Evolutionary conservation across 2,888 invertebrate genomes (phyloP).

Genomic region (Diplolepis rosae): DNA sequence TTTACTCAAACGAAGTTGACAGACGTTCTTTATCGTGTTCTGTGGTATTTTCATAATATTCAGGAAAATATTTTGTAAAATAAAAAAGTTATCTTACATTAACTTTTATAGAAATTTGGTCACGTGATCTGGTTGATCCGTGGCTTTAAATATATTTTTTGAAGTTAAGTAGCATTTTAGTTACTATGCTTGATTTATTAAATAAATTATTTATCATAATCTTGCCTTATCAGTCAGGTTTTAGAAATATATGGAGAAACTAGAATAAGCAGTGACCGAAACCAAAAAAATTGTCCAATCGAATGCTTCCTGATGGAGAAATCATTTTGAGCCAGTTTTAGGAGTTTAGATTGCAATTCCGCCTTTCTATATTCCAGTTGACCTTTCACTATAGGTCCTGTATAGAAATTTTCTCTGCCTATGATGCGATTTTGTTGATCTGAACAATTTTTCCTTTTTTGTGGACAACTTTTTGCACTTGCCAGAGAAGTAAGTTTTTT

Average conservation of each 20-base stretch:
- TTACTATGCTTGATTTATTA: too few relatives aligned
- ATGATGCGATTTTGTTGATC: too few relatives aligned
- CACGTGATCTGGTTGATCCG: too few relatives aligned
- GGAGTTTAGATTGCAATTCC: not conserved
- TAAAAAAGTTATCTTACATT: too few relatives aligned
- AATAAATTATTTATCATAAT: not conserved
- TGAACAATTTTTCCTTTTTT: not conserved
- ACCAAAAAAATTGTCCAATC: not conserved
- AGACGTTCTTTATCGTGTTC: too few relatives aligned
- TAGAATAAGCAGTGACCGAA: not conserved
- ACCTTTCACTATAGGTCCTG: not conserved
- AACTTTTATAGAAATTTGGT: too few relatives aligned
- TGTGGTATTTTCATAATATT: too few relatives aligned
- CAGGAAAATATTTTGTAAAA: too few relatives aligned
- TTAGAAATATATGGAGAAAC: not conserved
- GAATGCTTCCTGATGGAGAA: not conserved
- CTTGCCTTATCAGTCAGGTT: not conserved
- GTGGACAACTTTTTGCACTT: not conserved
- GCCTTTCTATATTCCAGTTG: constrained; percentile 9
- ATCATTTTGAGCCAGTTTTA: constrained; percentile 6
- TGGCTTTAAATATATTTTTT: too few relatives aligned
- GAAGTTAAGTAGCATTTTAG: too few relatives aligned
- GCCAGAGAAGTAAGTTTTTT: too few relatives aligned
- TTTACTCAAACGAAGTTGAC: too few relatives aligned
- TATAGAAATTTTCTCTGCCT: not conserved